Evolutionary conservation across 2,888 invertebrate species (phyloP).

Genomic region (Eupeodes latifasciatus): DNA sequence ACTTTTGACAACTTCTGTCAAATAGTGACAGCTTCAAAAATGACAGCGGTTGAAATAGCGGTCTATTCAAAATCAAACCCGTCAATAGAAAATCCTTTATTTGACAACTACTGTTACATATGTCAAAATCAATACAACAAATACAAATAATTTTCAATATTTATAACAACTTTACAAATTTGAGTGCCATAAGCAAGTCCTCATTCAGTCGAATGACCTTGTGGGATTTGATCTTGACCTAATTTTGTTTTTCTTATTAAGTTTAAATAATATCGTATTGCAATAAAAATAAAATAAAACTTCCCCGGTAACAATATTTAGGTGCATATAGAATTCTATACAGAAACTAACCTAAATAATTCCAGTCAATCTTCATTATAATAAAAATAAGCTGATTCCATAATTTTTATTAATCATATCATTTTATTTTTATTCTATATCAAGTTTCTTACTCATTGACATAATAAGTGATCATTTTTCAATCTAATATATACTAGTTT

Average conservation of each 20-base stretch:
- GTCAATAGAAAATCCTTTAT: too few species aligned
- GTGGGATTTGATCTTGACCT: conserved; percentile 17
- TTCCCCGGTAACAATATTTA: background rate
- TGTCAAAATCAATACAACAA: too few species aligned
- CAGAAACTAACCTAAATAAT: background rate
- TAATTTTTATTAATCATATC: background rate
- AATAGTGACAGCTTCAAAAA: too few species aligned
- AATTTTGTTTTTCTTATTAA: background rate
- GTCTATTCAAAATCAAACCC: too few species aligned
- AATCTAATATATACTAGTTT: background rate
- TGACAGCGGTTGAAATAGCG: too few species aligned
- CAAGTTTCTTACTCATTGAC: conserved; percentile 21
- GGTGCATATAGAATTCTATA: too few species aligned
- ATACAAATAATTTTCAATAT: too few species aligned
- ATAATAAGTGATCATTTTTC: conserved; percentile 12
- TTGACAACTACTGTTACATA: too few species aligned
- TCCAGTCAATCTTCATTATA: background rate
- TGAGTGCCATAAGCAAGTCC: too few species aligned
- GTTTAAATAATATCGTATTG: background rate
- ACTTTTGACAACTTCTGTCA: too few species aligned
- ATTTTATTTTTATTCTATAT: background rate
- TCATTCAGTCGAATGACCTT: background rate
- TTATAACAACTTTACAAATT: too few species aligned
- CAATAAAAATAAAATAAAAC: background rate
- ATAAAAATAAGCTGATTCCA: conserved; percentile 6